These are phyloP conservation scores for Cabera pusaria DNA, from an alignment of 2,888 invertebrate genomes.

Conservation along the genomic window DNA sequence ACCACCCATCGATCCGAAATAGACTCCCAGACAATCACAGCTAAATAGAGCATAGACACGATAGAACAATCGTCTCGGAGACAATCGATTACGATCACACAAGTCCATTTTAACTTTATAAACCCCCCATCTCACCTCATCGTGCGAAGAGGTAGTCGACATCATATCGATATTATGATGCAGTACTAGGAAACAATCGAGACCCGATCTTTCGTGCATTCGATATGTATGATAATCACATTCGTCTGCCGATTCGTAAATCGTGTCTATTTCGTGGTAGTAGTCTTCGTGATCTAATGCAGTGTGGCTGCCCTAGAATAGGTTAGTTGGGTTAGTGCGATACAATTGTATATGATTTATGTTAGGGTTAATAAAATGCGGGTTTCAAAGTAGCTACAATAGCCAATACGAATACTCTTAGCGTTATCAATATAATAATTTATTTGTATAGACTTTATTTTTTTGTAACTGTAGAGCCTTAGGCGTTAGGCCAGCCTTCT, in stretches of 20 bases:
- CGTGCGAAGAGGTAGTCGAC: constrained; percentile 46
- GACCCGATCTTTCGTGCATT: constrained; percentile 49
- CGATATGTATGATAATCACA: constrained; percentile 42
- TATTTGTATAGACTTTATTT: too few species aligned
- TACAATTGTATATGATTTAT: too few species aligned
- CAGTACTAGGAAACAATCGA: constrained; percentile 50
- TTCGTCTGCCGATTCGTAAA: constrained; percentile 61
- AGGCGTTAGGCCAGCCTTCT: too few species aligned
- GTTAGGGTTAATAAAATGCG: too few species aligned
- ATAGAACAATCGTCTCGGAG: too few species aligned
- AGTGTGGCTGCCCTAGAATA: constrained; percentile 37
- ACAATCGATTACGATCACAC: constrained; percentile 16
- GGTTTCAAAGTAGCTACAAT: too few species aligned
- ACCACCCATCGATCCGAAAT: too few species aligned
- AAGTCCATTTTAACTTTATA: constrained; percentile 2
- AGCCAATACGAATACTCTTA: too few species aligned
- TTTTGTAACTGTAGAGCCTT: too few species aligned
- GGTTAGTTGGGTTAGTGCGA: constrained; percentile 38
- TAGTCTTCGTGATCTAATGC: constrained; percentile 49
- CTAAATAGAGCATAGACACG: too few species aligned
- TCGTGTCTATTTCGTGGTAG: constrained; percentile 70
- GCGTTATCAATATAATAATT: too few species aligned
- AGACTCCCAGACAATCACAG: too few species aligned
- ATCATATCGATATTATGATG: constrained; percentile 45
- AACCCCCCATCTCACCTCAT: constrained; percentile 45